These are phyloP conservation scores for Lampropteryx suffumata DNA, from an alignment of 2,888 invertebrate genomes.

Conservation along the genomic window DNA sequence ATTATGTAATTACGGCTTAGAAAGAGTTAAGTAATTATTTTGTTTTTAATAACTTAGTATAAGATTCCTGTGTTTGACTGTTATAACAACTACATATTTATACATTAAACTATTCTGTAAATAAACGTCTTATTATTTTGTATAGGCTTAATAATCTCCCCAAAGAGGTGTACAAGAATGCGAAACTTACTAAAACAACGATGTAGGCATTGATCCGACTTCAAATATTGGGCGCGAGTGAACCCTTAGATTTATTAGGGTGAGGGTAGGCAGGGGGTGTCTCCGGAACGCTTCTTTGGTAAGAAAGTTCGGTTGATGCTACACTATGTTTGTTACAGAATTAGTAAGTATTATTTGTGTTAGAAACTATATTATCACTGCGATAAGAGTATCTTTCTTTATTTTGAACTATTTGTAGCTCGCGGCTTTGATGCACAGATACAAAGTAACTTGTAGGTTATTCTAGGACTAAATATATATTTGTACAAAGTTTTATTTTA, in stretches of 20 bases:
- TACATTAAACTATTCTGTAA: too few relatives aligned
- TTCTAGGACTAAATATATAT: too few relatives aligned
- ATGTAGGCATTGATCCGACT: conserved; percentile 40
- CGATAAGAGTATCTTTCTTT: too few relatives aligned
- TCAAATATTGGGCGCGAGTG: conserved; percentile 52
- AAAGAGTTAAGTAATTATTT: too few relatives aligned
- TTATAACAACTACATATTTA: too few relatives aligned
- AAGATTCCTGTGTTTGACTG: too few relatives aligned
- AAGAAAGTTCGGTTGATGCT: conserved; percentile 32
- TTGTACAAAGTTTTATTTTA: too few relatives aligned
- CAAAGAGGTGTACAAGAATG: conserved; percentile 24
- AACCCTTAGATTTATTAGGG: conserved; percentile 61
- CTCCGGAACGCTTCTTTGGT: conserved; percentile 13
- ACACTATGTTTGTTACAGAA: conserved; percentile 32
- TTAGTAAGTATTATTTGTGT: conserved; percentile 30
- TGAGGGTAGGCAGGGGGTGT: conserved; percentile 33
- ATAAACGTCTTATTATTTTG: not conserved
- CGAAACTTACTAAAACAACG: conserved; percentile 44
- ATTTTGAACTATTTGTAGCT: too few relatives aligned
- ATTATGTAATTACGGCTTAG: too few relatives aligned
- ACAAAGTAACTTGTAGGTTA: too few relatives aligned
- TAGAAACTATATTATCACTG: not conserved
- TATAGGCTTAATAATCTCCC: conserved; percentile 8
- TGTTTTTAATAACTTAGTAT: too few relatives aligned
- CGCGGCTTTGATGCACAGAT: too few relatives aligned